Evolutionary conservation across 2,888 invertebrate genomes (phyloP), one percentile per base, ranked within the genome.

Genomic region (Rambutsinella grinnellia): DNA sequence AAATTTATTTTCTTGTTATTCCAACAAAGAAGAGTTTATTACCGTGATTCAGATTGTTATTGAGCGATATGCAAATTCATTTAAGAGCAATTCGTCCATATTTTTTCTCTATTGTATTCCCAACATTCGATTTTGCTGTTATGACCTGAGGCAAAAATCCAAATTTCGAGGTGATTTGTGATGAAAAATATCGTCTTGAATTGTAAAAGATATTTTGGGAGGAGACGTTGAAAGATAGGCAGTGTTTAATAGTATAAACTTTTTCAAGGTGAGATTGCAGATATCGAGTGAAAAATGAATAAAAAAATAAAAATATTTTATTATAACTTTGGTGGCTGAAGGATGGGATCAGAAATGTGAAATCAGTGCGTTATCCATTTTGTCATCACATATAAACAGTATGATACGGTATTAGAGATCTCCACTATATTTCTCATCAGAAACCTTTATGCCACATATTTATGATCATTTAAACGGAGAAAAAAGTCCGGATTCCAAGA

Each of bases 401-500:
- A n/a, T n/a, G n/a, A n/a, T n/a, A n/a, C n/a, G n/a, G n/a, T n/a
- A n/a, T n/a, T n/a, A n/a, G n/a, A n/a, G n/a, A n/a, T n/a, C n/a
- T n/a, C n/a, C n/a, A n/a, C n/a, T n/a, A n/a, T n/a, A n/a, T n/a
- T n/a, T n/a, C n/a, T n/a, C 36, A 36, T 5, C 36, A 36, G 36
- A 49, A 49, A 24, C 8, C 46, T 24, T 46, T 61, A 28, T 8
- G 19, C 8, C n/a, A 46, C 13, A 57, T 51, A 36, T 60, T 75
- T 76, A 68, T 76, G 76, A 70, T 76, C 76, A 76, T 76, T 76
- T 76, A 60, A 76, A 60, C n/a, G 54, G 36, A 77, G 74, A 65
- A 23, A 58, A 53, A 77, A 77, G 68, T 76, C 76, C 71, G 66
- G 76, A 79, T 79, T 79, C 76, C 76, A 47, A 76, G 79, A 79